Percentiles rank a stretch among this genome's conserved stretches.
Conservation (phyloP, 2,113 vertebrate species). For the Xiphophorus couchianus region DNA sequence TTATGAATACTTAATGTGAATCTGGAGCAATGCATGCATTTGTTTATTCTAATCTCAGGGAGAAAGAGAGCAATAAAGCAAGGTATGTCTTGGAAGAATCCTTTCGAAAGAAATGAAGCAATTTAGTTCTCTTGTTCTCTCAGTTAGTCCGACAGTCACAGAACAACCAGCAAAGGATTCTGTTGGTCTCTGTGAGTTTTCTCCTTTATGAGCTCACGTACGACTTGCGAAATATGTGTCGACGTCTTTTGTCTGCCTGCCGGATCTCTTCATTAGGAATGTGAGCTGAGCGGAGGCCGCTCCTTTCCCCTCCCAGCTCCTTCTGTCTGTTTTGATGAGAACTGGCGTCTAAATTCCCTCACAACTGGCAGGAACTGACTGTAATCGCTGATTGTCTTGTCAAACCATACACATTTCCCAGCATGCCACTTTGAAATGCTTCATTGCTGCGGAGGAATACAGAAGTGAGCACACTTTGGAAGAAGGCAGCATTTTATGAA, state of each 20-base stretch:
- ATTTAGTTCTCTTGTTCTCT: too few species aligned
- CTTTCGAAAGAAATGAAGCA: too few species aligned
- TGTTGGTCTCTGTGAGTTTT: too few species aligned
- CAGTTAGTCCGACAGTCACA: too few species aligned
- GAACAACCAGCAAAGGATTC: too few species aligned
- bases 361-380: constrained; percentile 18
- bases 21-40: too few species aligned
- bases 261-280: constrained; percentile 37
- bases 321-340: constrained; percentile 27
- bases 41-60: too few species aligned
- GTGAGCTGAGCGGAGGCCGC: background rate
- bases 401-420: constrained; percentile 22
- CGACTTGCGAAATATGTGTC: too few species aligned
- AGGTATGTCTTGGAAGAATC: too few species aligned
- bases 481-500: constrained; percentile 1
- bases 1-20: too few species aligned
- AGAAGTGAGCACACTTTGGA: background rate
- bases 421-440: constrained; percentile 39
- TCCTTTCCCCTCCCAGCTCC: background rate
- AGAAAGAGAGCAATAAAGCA: too few species aligned
- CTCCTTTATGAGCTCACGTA: too few species aligned
- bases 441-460: constrained; percentile 24
- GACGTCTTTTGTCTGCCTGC: constrained; percentile 2
- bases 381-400: constrained; percentile 39
- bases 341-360: constrained; percentile 15